Base-by-base conservation (phyloP, 1,140 invertebrate species). In the Neodiprion fabricii region DNA sequence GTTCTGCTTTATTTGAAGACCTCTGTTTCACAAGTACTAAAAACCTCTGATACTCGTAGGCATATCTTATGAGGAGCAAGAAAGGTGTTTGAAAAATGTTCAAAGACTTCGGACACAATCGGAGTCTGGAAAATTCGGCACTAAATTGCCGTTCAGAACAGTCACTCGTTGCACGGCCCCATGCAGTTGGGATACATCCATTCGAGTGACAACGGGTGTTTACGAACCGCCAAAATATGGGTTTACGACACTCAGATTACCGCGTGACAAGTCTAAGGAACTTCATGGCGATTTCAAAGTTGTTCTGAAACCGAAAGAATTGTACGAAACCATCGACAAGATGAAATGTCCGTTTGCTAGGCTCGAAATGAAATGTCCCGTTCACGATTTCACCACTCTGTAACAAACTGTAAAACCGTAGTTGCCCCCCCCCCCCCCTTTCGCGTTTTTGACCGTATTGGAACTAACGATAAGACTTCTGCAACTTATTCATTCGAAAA, bases 251-350 rank as follows among this genome's bases (percentile, higher is more conserved):
- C 11, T 47, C 48, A 71, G 70, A 71, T 12, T 14, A 48, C 70
- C 70, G 5, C 4, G 70, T 5, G 48, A 71, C 48, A 47, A 17
- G 48, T 40, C 21, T 10, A 71, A 71, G 48, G 70, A 71, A n/a
- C 48, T 71, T 5, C 7, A 49, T 49, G 70, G 70, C 12, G 70
- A 71, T 23, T 71, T 71, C 70, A 71, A 71, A 50, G 3, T 71
- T 12, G 17, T 71, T 47, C 4, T 71, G 4, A 71, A 71, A 50
- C 70, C 70, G 11, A 47, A 50, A 10, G 9, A 71, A 23, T 11
- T 71, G 11, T 71, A 9, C 48, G 70, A 71, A 50, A 23, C 70
- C n/a, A 50, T 71, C 14, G 12, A 49, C 14, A 49, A 71, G 14
- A 71, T 71, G 28, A 40, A 71, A 10, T 71, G 70, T 14, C n/a